These are phyloP conservation scores for Heliconius hermathena DNA, from an alignment of 1,140 invertebrate species.

Conservation along the genomic window DNA sequence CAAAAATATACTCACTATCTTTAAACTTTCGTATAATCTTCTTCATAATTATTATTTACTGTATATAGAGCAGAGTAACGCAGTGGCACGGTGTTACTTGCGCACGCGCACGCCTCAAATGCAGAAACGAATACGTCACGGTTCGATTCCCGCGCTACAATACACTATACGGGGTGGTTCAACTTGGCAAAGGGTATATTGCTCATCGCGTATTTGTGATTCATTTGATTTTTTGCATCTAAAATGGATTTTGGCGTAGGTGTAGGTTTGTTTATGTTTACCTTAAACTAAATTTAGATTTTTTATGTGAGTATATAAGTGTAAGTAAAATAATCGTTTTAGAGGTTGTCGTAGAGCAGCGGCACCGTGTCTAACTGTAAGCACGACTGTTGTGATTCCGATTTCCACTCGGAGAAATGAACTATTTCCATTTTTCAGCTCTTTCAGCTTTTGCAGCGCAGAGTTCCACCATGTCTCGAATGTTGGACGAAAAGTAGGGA, in stretches of 20 bases:
- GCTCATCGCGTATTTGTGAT: slow-evolving; percentile 43
- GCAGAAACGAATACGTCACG: slow-evolving; percentile 54
- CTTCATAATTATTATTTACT: slow-evolving; percentile 52
- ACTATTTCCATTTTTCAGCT: no score
- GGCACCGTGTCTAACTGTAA: no score
- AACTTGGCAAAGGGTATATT: slow-evolving; percentile 58
- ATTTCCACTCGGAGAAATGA: no score
- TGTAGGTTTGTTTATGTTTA: not conserved
- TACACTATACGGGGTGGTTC: slow-evolving; percentile 59
- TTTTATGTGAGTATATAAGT: not conserved
- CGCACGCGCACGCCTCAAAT: slow-evolving; percentile 61
- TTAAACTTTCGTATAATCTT: slow-evolving; percentile 58
- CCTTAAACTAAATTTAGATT: not conserved
- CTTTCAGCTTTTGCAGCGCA: no score
- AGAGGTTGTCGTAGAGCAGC: no score
- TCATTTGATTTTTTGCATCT: not conserved
- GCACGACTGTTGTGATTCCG: no score
- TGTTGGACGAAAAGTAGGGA: no score
- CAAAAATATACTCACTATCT: slow-evolving; percentile 56
- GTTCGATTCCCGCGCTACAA: slow-evolving; percentile 51
- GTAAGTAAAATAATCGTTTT: no score
- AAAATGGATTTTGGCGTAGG: not conserved
- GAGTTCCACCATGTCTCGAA: no score
- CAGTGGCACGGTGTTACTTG: slow-evolving; percentile 56
- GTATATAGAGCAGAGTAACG: not conserved